These are phyloP conservation scores for Gonioctena quinquepunctata DNA, from an alignment of 1,140 invertebrate genomes.

Conservation along the genomic window DNA sequence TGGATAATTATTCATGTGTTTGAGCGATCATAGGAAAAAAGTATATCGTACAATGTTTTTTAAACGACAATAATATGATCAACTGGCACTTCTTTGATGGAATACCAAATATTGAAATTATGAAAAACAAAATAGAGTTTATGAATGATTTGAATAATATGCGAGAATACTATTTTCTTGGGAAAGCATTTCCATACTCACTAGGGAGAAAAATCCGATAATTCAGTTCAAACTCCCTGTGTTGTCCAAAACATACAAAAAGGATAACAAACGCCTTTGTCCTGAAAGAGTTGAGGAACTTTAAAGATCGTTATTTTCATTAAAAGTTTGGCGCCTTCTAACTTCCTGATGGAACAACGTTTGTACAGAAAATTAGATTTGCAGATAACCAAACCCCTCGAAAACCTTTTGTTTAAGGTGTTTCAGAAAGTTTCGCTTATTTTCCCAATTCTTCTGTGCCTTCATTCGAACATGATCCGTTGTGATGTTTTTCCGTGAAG, in stretches of 20 bases:
- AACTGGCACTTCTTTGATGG: too few relatives aligned
- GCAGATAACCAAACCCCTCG: neutral
- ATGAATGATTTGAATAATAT: too few relatives aligned
- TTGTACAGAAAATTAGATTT: neutral
- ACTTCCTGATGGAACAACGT: neutral
- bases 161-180: too few relatives aligned
- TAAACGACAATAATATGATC: too few relatives aligned
- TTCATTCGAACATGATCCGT: neutral
- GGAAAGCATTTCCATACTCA: too few relatives aligned
- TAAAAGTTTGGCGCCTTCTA: neutral
- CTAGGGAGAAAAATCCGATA: neutral
- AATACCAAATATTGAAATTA: too few relatives aligned
- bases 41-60: too few relatives aligned
- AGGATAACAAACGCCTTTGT: neutral
- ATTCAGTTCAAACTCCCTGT: neutral
- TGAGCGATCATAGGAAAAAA: too few relatives aligned
- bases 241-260: neutral
- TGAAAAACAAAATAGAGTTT: too few relatives aligned
- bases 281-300: neutral
- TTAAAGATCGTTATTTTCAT: neutral
- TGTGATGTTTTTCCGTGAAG: neutral
- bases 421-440: neutral
- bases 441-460: neutral
- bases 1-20: too few relatives aligned
- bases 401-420: neutral